Conservation (phyloP, 2,888 invertebrate genomes). For the Buathra laborator region DNA sequence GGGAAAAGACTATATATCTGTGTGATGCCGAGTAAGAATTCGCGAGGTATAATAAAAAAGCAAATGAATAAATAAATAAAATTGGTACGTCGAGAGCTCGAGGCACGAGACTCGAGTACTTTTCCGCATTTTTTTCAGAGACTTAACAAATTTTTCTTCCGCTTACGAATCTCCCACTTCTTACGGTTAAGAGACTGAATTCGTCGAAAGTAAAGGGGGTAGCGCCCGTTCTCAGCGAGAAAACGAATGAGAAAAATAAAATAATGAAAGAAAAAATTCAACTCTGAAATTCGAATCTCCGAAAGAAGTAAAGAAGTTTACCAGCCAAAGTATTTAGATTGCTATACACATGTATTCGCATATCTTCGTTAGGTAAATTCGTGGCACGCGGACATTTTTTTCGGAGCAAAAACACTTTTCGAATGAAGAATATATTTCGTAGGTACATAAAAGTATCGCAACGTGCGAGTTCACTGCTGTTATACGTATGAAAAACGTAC, state of each 20-base stretch:
- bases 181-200: constrained; percentile 12
- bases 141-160: not conserved
- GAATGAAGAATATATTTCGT: not conserved
- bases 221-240: not conserved
- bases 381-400: no score
- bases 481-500: not conserved
- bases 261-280: no score
- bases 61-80: not conserved
- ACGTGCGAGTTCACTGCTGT: not conserved
- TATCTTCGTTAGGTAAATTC: no score
- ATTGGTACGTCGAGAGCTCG: not conserved
- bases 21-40: not conserved
- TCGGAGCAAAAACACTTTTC: no score
- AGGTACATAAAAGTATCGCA: not conserved
- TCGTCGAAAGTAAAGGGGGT: not conserved
- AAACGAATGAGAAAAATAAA: no score
- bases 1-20: not conserved
- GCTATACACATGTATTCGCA: no score
- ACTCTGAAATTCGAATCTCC: no score
- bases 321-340: no score
- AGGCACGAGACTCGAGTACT: not conserved
- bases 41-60: not conserved
- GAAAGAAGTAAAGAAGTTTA: no score
- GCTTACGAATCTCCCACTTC: not conserved
- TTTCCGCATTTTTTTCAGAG: not conserved